These are phyloP conservation scores for Meleagris gallopavo DNA, from an alignment of 2,113 vertebrate species.

Conservation along the genomic window DNA sequence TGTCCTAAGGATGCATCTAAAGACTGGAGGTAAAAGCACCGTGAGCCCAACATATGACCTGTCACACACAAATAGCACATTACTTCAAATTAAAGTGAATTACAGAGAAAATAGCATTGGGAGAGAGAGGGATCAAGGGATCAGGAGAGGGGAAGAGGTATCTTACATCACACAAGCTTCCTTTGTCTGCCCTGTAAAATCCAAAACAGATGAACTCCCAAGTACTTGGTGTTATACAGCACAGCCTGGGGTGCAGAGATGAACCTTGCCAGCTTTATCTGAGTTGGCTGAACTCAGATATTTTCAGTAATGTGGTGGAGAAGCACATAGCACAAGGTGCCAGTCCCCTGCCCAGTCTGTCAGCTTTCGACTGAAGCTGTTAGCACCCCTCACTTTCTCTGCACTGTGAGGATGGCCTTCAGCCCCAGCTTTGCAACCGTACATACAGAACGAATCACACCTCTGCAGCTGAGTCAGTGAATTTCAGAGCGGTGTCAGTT, in stretches of 20 bases:
- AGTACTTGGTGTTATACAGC: not conserved
- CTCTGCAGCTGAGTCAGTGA: conserved; percentile 22
- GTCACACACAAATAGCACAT: not conserved
- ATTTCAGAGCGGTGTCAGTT: not conserved
- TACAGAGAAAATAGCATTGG: not conserved
- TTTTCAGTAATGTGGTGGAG: not conserved
- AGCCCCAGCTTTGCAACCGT: not conserved
- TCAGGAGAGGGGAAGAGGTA: not conserved
- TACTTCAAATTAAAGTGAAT: not conserved
- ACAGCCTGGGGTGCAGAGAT: not conserved
- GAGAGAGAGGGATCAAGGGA: not conserved
- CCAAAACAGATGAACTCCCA: not conserved
- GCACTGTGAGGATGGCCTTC: not conserved
- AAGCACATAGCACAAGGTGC: not conserved
- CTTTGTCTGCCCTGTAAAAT: not conserved
- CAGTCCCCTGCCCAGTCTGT: not conserved
- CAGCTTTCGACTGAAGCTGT: not conserved
- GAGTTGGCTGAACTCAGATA: not conserved
- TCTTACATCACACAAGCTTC: not conserved
- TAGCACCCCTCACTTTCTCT: not conserved
- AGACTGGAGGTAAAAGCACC: not conserved
- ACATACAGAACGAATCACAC: not conserved
- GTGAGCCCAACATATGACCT: not conserved
- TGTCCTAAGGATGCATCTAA: not conserved
- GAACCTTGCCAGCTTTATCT: not conserved